A percentile compares a stretch with the other conserved stretches of the same genome.
Evolutionary conservation across 2,888 invertebrate species (phyloP).

Genomic region (Eucera pruinosa): DNA sequence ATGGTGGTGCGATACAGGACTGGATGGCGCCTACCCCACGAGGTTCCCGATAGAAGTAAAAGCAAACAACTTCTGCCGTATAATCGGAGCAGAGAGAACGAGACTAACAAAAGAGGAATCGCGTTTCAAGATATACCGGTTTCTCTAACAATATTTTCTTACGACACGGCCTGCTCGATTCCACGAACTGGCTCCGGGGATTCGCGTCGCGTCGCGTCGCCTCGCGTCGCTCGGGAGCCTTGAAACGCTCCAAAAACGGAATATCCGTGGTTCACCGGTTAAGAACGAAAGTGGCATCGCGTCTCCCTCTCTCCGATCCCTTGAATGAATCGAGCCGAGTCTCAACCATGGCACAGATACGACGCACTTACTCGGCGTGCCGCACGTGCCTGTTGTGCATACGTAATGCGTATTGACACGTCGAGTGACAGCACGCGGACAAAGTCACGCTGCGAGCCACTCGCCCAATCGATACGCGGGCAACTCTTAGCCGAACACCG

Average conservation of each 20-base stretch:
- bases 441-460: constrained; percentile 47
- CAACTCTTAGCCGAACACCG: background rate
- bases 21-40: constrained; percentile 68
- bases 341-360: constrained; percentile 58
- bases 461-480: constrained; percentile 48
- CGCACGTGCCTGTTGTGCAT: constrained; percentile 72
- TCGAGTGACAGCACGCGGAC: constrained; percentile 59
- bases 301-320: constrained; percentile 31
- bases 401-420: constrained; percentile 68
- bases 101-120: background rate
- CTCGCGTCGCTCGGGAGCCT: too few relatives aligned
- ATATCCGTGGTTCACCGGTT: constrained; percentile 17
- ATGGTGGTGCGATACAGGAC: background rate
- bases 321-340: constrained; percentile 70
- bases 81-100: constrained; percentile 1
- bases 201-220: constrained; percentile 25
- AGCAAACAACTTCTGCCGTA: constrained; percentile 33
- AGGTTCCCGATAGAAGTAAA: constrained; percentile 29
- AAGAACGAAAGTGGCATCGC: constrained; percentile 55
- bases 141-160: constrained; percentile 32
- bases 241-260: constrained; percentile 51
- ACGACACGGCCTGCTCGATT: constrained; percentile 33
- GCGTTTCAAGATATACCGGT: constrained; percentile 2
- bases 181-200: constrained; percentile 20
- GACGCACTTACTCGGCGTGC: constrained; percentile 63